Evolutionary conservation across 2,113 vertebrate species (phyloP), one percentile per base, ranked within the genome.

Genomic region (Hyaena hyaena): DNA sequence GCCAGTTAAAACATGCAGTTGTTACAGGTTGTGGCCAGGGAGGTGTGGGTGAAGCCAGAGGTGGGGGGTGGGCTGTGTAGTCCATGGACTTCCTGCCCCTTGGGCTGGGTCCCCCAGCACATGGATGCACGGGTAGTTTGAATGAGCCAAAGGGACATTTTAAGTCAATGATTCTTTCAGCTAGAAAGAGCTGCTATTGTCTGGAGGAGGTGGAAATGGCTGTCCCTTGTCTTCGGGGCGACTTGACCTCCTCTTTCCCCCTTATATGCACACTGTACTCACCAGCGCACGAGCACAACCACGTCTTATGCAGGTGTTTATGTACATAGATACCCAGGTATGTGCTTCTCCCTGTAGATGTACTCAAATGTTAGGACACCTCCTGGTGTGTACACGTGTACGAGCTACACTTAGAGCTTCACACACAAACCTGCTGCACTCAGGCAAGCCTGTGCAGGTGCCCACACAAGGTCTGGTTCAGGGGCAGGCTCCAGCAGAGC

Each of bases 181-280:
- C 33, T 24, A 48, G 55, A 74, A 76, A 96, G 73, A 55, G 24
- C 69, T n/a, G 0, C 55, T 58, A 35, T 31, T 69, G 63, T 92
- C 16, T 10, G 93, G 45, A 82, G 58, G 92, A 66, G 58, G 33
- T 33, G 5, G 79, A 71, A 43, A 53, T n/a, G 88, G 48, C 73
- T 43, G 19, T 19, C 4, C 50, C 45, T 61, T 76, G 66, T 80
- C 55, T 81, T 53, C 16, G 28, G 73, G 61, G 74, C 35, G 50
- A 58, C 26, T 45, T 33, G 92, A 35, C 63, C 26, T 88, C 76
- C 2, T 65, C 43, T 69, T 86, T 55, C 6, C 39, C 31, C 43
- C 4, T 16, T 39, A 6, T 9, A 10, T 0, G 0, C 1, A n/a
- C 0, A 2, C 16, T 10, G 14, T 39, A 10, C 39, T 85, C 21